Base-by-base conservation (phyloP, 2,888 invertebrate genomes). In the Petrophora chlorosata region DNA sequence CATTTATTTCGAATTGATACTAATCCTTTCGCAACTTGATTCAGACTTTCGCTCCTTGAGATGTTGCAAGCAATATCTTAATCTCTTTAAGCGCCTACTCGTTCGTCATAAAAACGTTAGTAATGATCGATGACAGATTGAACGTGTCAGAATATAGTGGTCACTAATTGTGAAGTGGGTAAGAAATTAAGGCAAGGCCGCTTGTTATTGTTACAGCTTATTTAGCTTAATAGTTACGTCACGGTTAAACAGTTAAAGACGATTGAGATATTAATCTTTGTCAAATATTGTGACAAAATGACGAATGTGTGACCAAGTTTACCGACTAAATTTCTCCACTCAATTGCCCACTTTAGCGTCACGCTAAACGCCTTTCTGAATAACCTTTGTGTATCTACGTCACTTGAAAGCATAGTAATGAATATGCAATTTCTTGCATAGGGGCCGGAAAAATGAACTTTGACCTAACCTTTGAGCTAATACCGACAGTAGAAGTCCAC, bases 181-280 rank as follows among this genome's bases (percentile, higher is more conserved):
- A 44, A 44, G 32, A 50, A 50, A 50, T 44, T 39, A 40, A 44
- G 19, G 34, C 50, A 50, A 50, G 50, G 50, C 34, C 50, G 35
- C 25, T 13, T 19, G 30, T 8, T 30, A 41, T 41, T 41, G 40
- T 47, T 30, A 40, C 34, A 8, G n/a, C 13, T 34, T 34, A 23
- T 35, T 35, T 4, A 15, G 8, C 26, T 29, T 39, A 38, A 16
- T 13, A 8, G 19, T 39, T 29, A 19, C 39, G 13, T 33, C 8
- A 39, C 8, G 15, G 3, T 2, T n/a, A 25, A 25, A 10, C 2
- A 9, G 10, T 10, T 10, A 19, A 19, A 5, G 7, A 19, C 7
- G 9, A 25, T 10, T 25, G 10, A 9, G 25, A 25, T 9, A 5
- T 25, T 25, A 10, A 9, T 25, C 25, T 25, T 25, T 10, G 25